Conservation (phyloP, 2,113 vertebrate genomes). For the Pionites leucogaster region DNA sequence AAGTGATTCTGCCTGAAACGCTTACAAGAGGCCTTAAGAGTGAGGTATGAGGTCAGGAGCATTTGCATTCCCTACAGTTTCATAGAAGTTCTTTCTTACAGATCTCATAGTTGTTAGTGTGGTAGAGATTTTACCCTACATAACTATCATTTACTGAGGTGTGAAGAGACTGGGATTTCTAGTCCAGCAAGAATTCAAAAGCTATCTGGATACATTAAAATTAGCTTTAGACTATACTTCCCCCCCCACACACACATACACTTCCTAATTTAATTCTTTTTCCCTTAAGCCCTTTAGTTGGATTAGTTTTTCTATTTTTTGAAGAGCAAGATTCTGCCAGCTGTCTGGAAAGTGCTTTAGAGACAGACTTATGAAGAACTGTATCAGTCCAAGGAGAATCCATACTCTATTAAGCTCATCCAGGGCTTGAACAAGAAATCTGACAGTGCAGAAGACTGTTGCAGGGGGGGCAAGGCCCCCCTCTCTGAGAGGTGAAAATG, state of each 20-base stretch:
- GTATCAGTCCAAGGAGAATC: not conserved
- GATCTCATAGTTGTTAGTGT: not conserved
- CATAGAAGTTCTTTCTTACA: not conserved
- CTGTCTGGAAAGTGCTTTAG: not conserved
- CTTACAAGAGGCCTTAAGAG: not conserved
- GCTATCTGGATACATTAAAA: not conserved
- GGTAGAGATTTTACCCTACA: not conserved
- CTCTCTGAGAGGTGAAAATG: not conserved
- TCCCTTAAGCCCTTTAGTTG: not conserved
- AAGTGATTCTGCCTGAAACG: not conserved
- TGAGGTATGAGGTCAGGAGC: not conserved
- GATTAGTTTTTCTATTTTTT: not conserved
- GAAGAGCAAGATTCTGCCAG: not conserved
- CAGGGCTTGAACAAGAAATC: not conserved
- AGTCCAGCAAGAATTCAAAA: not conserved
- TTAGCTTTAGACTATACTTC: not conserved
- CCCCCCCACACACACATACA: fast-evolving
- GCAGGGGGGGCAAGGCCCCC: not conserved
- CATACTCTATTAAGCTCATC: not conserved
- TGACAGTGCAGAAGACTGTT: not conserved
- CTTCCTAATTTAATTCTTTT: not conserved
- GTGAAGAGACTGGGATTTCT: not conserved
- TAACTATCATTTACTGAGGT: not conserved
- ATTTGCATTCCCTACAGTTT: not conserved
- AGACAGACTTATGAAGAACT: not conserved